Evolutionary conservation across 2,113 vertebrate genomes (phyloP).

Genomic region (Cyphomyrus plagiostoma): DNA sequence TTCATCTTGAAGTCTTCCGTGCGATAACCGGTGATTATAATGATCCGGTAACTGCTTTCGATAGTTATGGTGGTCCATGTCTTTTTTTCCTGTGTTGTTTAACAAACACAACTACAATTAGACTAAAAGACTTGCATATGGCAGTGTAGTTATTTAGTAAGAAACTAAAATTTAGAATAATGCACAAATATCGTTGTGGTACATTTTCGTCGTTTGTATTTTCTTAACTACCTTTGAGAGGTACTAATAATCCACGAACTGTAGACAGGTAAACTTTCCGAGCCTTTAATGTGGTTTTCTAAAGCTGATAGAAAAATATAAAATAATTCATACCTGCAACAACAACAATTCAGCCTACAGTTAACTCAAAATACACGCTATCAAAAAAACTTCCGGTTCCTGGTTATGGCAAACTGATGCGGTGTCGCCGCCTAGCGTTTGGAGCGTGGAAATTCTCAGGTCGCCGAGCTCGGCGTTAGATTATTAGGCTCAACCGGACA

Average conservation of each 20-base stretch:
- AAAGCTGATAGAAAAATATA: background rate
- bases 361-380: background rate
- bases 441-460: background rate
- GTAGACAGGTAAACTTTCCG: background rate
- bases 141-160: background rate
- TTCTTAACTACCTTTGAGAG: background rate
- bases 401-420: background rate
- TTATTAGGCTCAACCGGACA: background rate
- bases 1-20: conserved; percentile 28
- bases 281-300: background rate
- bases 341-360: background rate
- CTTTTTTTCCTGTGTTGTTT: background rate
- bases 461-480: background rate
- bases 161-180: background rate
- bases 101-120: background rate
- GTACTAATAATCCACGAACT: background rate
- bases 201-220: background rate
- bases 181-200: background rate
- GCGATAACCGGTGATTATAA: conserved; percentile 21
- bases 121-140: background rate
- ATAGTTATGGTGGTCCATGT: conserved; percentile 37
- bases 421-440: background rate
- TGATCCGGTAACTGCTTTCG: conserved; percentile 30
- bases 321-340: background rate
- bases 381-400: background rate